Base-by-base conservation (phyloP, 1,140 invertebrate genomes). In the Conus ventricosus region DNA sequence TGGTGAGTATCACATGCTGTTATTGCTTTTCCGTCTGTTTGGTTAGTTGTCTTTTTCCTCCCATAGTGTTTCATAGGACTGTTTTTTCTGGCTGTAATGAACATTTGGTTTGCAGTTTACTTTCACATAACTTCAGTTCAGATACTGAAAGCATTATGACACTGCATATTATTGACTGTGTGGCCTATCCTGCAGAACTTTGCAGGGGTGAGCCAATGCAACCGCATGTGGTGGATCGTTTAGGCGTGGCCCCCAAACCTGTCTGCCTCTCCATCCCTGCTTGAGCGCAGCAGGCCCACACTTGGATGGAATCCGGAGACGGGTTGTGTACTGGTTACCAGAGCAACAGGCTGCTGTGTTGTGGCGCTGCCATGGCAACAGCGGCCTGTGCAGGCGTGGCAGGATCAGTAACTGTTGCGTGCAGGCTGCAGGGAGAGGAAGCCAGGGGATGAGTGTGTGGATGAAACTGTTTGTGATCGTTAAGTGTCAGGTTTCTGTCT, bases 1-100 rank as follows among this genome's bases (percentile, higher is more conserved):
- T 86, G 93, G 93, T 93, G 91, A 93, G 92, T 91, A 60, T 85
- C 4, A 13, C 6, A 23, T 17, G 7, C 60, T n/a, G 23, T 20
- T 15, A 15, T 55, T 23, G 39, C 23, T 25, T 84, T n/a, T 84
- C 57, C 15, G 4, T 4, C 15, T 60, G 8, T 60, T 60, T 15
- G 1, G 8, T 15, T 15, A 8, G 15, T 60, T 60, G 15, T 60
- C 15, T 60, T 60, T 60, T 60, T 60, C 57, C 39, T 39, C 39
- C 39, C 39, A 39, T 39, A 39, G 0, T 39, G 39, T 39, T 39
- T 39, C 39, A 39, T 39, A 39, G 3, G 39, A 39, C 39, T 39
- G 39, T 39, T 39, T 39, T 39, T 39, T 39, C 39, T 39, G 39
- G 39, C 39, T 39, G 39, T 39, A 39, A 39, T 39, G 39, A 39